Evolutionary conservation across 2,113 vertebrate genomes (phyloP).

Genomic region (Ptilorrhoa leucosticta): DNA sequence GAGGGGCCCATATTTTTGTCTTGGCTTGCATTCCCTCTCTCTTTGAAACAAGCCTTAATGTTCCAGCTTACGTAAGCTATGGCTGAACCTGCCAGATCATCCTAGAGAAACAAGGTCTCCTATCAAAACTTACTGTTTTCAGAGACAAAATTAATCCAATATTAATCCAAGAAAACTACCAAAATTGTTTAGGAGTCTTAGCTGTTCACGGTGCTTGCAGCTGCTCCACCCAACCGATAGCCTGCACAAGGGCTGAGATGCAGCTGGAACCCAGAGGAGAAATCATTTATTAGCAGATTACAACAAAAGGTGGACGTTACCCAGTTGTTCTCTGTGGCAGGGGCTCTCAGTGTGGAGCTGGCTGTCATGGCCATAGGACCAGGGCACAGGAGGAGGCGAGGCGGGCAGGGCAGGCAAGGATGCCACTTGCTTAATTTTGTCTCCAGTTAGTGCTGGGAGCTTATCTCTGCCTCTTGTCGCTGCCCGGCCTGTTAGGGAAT

Average conservation of each 20-base stretch:
- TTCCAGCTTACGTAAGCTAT: background rate
- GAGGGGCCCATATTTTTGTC: background rate
- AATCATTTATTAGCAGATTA: background rate
- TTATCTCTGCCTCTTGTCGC: background rate
- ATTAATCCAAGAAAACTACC: background rate
- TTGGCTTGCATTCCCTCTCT: background rate
- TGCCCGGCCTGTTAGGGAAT: background rate
- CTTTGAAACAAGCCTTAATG: background rate
- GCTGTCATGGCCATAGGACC: rapidly evolving
- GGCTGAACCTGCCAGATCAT: background rate
- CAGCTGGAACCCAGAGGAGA: background rate
- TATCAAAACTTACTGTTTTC: conserved; percentile 2
- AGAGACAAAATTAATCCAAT: background rate
- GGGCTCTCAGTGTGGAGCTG: background rate
- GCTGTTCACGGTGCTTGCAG: background rate
- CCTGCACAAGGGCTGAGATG: background rate
- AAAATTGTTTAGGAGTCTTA: background rate
- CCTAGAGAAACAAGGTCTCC: background rate
- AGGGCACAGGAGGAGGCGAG: background rate
- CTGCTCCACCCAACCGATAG: background rate
- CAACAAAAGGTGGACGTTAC: rapidly evolving
- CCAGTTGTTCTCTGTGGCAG: rapidly evolving
- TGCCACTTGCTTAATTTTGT: background rate
- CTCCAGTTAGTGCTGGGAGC: background rate
- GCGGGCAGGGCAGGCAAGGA: background rate